phyloP scores from a whole-genome alignment of 2,113 vertebrate species.

The Gavialis gangeticus region DNA sequence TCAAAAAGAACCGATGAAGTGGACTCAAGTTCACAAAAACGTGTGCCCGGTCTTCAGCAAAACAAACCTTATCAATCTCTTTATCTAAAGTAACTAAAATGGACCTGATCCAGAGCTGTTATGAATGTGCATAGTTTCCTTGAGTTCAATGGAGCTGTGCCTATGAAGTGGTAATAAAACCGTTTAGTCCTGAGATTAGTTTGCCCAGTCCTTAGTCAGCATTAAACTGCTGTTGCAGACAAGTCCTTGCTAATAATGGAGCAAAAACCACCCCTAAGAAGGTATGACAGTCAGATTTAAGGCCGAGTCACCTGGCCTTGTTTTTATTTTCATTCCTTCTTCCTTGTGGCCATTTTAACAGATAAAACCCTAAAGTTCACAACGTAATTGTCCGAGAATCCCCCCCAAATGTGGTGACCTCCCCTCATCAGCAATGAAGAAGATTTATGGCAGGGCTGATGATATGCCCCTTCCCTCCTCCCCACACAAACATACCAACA shows the following conservation, averaged over 20 bases:
- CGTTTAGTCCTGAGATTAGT: neutral
- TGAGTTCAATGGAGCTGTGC: neutral
- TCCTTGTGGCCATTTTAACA: slow-evolving; percentile 41
- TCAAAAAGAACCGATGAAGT: neutral
- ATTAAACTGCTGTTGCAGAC: neutral
- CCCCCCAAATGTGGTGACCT: slow-evolving; percentile 48
- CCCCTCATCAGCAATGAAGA: slow-evolving; percentile 44
- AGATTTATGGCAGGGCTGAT: slow-evolving; percentile 66
- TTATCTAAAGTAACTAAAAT: neutral
- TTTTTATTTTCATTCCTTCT: neutral
- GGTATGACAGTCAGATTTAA: neutral
- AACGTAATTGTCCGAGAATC: slow-evolving; percentile 63
- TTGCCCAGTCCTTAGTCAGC: neutral
- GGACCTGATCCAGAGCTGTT: neutral
- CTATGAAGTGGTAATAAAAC: neutral
- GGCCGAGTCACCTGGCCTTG: neutral
- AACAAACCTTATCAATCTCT: neutral
- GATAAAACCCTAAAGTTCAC: slow-evolving; percentile 62
- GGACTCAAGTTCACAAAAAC: too few relatives aligned
- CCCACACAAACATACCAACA: slow-evolving; percentile 69
- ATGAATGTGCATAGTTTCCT: neutral
- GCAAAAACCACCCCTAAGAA: neutral
- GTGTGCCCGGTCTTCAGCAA: too few relatives aligned
- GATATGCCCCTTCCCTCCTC: slow-evolving; percentile 12
- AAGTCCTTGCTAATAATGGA: neutral